Conservation (phyloP, 2,888 invertebrate genomes). For the Meloe dianella region DNA sequence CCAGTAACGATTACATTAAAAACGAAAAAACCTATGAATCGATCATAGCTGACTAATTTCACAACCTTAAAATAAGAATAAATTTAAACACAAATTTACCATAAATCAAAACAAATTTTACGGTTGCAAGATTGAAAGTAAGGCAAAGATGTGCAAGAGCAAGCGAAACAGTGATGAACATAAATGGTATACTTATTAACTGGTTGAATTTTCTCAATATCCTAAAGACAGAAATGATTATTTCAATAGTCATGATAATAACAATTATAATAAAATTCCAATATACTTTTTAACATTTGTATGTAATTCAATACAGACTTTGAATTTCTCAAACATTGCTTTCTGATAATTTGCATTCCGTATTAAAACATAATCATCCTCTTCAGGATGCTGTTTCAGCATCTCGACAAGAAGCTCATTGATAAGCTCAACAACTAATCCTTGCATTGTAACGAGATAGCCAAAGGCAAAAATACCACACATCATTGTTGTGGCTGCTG, state of each 20-base stretch:
- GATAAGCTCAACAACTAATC: neutral
- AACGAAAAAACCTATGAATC: too few species aligned
- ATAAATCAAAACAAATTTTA: too few species aligned
- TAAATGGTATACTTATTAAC: neutral
- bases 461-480: neutral
- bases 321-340: neutral
- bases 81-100: too few species aligned
- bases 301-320: neutral
- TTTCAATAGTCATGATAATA: too few species aligned
- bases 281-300: neutral
- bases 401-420: neutral
- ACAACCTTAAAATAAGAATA: too few species aligned
- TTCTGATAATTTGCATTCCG: neutral
- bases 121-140: neutral
- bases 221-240: too few species aligned
- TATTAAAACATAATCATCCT: neutral
- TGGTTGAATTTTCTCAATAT: neutral
- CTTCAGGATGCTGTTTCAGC: too few species aligned
- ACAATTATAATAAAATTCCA: too few species aligned
- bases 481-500: neutral
- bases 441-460: neutral
- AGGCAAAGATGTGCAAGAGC: too few species aligned
- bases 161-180: too few species aligned
- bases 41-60: too few species aligned
- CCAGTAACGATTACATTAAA: too few species aligned